A percentile compares a stretch with the other conserved stretches of the same genome.
phyloP scores from a whole-genome alignment of 2,888 invertebrate genomes.

The Andrena minutula region DNA sequence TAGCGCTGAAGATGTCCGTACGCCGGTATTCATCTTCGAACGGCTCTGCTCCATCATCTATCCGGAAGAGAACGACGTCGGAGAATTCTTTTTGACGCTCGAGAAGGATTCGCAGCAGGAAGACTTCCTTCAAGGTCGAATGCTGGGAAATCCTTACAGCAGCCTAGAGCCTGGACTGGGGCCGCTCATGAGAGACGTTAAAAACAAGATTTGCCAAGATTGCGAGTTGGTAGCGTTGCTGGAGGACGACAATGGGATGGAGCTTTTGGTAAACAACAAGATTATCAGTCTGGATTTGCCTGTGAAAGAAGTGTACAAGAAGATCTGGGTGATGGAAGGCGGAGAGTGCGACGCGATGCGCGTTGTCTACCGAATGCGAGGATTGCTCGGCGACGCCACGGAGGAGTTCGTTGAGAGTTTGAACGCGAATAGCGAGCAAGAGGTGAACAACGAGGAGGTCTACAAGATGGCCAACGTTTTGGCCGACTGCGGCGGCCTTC shows the following conservation, averaged over 20 bases:
- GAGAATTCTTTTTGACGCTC: conserved; percentile 97
- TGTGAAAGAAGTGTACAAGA: conserved; percentile 94
- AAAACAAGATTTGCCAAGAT: conserved; percentile 99
- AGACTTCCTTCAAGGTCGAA: conserved; percentile 98
- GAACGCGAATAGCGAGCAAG: conserved; percentile 93
- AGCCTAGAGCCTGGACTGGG: conserved; percentile 97
- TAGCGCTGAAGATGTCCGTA: conserved; percentile 95
- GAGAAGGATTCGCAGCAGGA: conserved; percentile 99
- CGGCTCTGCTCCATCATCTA: conserved; percentile 98
- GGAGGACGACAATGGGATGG: conserved; percentile 99
- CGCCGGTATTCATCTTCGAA: conserved; percentile 99
- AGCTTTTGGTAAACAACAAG: conserved; percentile 98
- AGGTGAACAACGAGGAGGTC: conserved; percentile 97
- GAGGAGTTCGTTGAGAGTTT: conserved; percentile 99
- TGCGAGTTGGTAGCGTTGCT: conserved; percentile 98
- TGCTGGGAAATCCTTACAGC: conserved; percentile 99
- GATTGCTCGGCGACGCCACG: conserved; percentile 98
- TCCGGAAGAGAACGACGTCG: conserved; percentile 98
- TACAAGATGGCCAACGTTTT: conserved; percentile 96
- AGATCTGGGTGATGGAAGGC: conserved; percentile 93
- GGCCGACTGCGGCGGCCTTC: conserved; percentile 91
- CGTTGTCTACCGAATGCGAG: conserved; percentile 98
- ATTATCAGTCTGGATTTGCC: conserved; percentile 98
- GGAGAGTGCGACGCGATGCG: conserved; percentile 98
- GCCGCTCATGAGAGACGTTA: conserved; percentile 98